Percentiles rank a stretch among this genome's conserved stretches.
These are phyloP conservation scores for Sebastes glaucus DNA, from an alignment of 2,797 vertebrate genomes.

Conservation along the genomic window DNA sequence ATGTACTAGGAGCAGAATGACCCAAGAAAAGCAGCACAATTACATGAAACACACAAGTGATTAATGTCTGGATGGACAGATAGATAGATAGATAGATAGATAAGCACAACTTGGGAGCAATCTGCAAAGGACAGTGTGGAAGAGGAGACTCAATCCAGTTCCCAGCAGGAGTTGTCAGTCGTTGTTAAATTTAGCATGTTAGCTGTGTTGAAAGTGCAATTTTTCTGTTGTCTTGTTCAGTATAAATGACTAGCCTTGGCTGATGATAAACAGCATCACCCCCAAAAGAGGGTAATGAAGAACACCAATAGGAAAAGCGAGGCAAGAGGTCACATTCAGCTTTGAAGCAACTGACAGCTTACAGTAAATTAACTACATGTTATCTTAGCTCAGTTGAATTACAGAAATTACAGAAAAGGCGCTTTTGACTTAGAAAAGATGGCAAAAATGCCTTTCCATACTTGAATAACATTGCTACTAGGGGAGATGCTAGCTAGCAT, in stretches of 20 bases:
- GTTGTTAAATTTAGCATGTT: not conserved
- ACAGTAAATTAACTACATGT: not conserved
- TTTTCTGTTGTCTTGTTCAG: not conserved
- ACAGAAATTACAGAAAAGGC: not conserved
- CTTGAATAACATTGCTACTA: constrained; percentile 2
- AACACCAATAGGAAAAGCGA: not conserved
- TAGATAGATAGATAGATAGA: not conserved
- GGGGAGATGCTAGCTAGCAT: not conserved
- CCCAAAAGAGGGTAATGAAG: not conserved
- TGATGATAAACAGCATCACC: not conserved
- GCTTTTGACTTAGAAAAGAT: too few relatives aligned
- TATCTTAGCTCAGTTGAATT: not conserved
- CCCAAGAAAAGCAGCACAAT: not conserved
- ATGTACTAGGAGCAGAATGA: not conserved
- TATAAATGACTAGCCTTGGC: not conserved
- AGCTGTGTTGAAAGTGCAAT: not conserved
- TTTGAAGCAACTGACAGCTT: not conserved
- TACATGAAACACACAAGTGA: not conserved
- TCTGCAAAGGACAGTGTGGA: constrained; percentile 27
- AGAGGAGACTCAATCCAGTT: not conserved
- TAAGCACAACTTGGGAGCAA: not conserved
- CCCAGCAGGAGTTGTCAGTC: not conserved
- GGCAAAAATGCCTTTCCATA: constrained; percentile 42
- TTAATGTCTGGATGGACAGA: not conserved
- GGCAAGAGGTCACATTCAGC: not conserved